phyloP scores from a whole-genome alignment of 2,113 vertebrate species.

The Phyllopteryx taeniolatus region DNA sequence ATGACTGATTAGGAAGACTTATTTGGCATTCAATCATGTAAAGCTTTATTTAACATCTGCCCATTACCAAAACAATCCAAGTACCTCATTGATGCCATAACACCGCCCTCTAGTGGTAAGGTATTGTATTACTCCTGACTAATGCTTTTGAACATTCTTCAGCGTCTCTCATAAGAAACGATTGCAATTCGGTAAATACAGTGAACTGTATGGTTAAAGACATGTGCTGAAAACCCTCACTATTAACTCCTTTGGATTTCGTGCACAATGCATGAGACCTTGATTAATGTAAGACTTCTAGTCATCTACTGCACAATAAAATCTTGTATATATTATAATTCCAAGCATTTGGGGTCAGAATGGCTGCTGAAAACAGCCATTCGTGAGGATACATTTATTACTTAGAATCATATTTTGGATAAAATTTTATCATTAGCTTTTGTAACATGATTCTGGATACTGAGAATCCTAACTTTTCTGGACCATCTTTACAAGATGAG shows the following conservation, averaged over 20 bases:
- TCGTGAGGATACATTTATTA: background rate
- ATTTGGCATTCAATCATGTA: background rate
- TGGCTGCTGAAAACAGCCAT: background rate
- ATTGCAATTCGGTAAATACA: conserved; percentile 6
- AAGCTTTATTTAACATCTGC: background rate
- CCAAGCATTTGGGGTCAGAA: background rate
- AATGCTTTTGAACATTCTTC: background rate
- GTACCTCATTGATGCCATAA: conserved; percentile 16
- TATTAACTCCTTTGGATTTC: conserved; percentile 3
- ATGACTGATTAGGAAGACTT: background rate
- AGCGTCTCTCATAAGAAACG: conserved; percentile 5
- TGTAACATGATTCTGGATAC: background rate
- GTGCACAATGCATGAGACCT: background rate
- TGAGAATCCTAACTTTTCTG: no score
- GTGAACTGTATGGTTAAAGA: background rate
- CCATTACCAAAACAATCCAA: background rate
- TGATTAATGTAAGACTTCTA: background rate
- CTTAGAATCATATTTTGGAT: background rate
- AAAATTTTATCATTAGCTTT: background rate
- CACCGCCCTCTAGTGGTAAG: conserved; percentile 50
- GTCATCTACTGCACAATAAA: background rate
- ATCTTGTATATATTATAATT: background rate
- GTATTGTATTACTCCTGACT: background rate
- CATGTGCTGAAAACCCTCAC: conserved; percentile 19
- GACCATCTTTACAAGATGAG: no score